Evolutionary conservation across 2,797 vertebrate species (phyloP), one percentile per base, ranked within the genome.

Genomic region (Psittacula echo): DNA sequence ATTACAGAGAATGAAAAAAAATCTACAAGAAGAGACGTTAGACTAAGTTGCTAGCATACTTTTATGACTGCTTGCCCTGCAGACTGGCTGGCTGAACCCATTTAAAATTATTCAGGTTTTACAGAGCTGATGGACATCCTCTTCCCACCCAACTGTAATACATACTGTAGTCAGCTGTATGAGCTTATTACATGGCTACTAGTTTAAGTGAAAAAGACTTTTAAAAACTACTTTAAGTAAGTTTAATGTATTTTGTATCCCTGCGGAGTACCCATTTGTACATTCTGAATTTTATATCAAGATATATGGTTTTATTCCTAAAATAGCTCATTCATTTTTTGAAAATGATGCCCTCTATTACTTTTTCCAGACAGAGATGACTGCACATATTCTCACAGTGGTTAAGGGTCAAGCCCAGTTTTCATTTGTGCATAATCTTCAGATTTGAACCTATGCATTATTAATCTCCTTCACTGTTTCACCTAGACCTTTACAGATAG

Each of bases 1-100:
- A 85, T 92, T 94, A 95, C 39, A 72, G 87, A 67, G n/a, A 73
- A 80, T 48, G 62, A 73, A 89, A 91, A 82, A 82, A 84, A 82
- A 74, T 24, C 64, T 82, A 87, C 53, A 87, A 72, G 50, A 84
- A 70, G 45, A 91, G 64, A 83, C 5, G 3, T 50, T 44, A 87
- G 51, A 65, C 66, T 83, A 56, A 30, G 66, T 61, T 9, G 2
- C 75, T 89, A 89, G 39, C 41, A 70, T 29, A 73, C 42, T 62
- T 91, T 82, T 76, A 87, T 62, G 61, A 73, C 15, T 0, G 0
- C 19, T 82, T 54, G 78, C 73, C 70, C 92, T 76, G 22, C 19
- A 29, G 37, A 83, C 4, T 91, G 76, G 18, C 71, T 91, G 74
- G 29, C 50, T 89, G 78, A 93, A 77, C 32, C 13, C 15, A 50